Evolutionary conservation across 2,113 vertebrate species (phyloP), one percentile per base, ranked within the genome.

Genomic region (Menidia beryllina): DNA sequence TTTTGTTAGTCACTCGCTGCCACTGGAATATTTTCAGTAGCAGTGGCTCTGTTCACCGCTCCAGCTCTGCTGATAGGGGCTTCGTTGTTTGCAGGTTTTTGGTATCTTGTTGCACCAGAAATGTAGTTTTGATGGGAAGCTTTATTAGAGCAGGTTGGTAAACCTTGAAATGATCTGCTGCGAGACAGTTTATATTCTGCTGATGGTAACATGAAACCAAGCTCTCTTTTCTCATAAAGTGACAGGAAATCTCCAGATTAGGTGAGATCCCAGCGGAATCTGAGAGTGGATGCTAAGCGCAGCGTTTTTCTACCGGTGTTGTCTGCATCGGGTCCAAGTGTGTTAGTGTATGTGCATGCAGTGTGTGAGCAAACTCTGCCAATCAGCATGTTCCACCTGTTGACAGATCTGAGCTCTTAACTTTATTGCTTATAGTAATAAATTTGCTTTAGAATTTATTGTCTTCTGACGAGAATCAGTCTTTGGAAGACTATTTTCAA

Each of bases 301-400:
- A 60, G 52, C 61, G 51, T 39, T n/a, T 7, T 48, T 30, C 24
- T 15, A 21, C 34, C 14, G 5, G 9, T 54, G 9, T 38, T 61
- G 69, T 49, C 69, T 78, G 79, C 61, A 27, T 38, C 62, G 66
- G 30, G 30, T 30, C 30, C 30, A 30, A 4, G 8, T 8, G 30
- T 30, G 30, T 30, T 23, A 21, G 57, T 61, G 72, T 65, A 13
- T 38, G 62, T 84, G 84, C 75, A 81, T 86, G 84, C 73, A 65
- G 69, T 54, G 25, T 79, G 79, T 26, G 49, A 72, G 75, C 50
- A 47, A 67, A 56, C 55, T 75, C 64, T 62, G 39, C 13, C 4
- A 13, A 24, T 75, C 26, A 4, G 74, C 81, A 83, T 84, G 80
- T 81, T 58, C 50, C 23, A 69, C 58, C 65, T 38, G 55, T 59